These are phyloP conservation scores for Archips crataeganus DNA, from an alignment of 2,888 invertebrate species.

Conservation along the genomic window DNA sequence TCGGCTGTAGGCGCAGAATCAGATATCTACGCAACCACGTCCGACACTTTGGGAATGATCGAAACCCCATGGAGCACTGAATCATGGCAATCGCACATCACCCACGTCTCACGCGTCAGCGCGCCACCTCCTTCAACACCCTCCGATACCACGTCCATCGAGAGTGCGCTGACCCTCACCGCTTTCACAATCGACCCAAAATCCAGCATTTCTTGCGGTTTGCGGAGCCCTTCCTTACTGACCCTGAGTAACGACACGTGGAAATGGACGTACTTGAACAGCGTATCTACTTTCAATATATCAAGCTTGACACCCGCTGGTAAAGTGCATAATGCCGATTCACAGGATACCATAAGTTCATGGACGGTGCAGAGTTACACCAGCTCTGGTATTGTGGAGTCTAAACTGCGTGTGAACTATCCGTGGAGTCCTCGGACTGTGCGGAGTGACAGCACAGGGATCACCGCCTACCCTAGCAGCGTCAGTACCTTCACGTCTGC, in stretches of 20 bases:
- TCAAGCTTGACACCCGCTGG: not conserved
- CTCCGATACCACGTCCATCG: not conserved
- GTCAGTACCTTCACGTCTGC: constrained; percentile 28
- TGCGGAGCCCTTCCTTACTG: constrained; percentile 2
- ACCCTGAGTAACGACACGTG: not conserved
- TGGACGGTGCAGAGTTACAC: constrained; percentile 62
- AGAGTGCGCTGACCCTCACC: constrained; percentile 13
- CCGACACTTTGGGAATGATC: constrained; percentile 64
- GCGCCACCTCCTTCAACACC: not conserved
- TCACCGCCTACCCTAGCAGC: constrained; percentile 61
- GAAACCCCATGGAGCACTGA: constrained; percentile 65
- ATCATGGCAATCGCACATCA: constrained; percentile 47
- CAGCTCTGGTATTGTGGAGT: constrained; percentile 47
- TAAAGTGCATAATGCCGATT: not conserved
- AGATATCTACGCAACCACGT: constrained; percentile 28
- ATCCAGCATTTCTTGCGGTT: constrained; percentile 50
- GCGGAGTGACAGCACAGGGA: constrained; percentile 43
- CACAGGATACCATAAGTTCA: constrained; percentile 50
- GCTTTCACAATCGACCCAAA: constrained; percentile 46
- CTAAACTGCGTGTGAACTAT: constrained; percentile 49
- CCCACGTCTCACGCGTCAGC: not conserved
- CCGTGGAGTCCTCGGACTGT: constrained; percentile 59
- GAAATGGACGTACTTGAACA: not conserved
- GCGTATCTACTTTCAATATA: not conserved
- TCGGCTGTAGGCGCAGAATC: constrained; percentile 8